Evolutionary conservation across 53 echinoderm and acorn worm species (phyloP).

Genomic region (Echinarachnius parma): DNA sequence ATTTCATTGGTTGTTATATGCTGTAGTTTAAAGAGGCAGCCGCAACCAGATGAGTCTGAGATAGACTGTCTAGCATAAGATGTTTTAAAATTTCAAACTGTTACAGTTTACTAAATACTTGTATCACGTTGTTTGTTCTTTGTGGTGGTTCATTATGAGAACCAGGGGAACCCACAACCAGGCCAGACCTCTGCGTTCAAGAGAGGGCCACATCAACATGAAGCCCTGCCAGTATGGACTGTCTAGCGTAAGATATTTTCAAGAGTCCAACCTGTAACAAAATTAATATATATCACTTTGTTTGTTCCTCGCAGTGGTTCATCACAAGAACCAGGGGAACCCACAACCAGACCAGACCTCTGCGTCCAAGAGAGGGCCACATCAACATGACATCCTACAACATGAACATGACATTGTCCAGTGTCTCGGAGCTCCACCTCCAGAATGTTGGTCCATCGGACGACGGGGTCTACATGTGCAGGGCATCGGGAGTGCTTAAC

Average conservation of each 20-base stretch:
- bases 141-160: constrained; percentile 12
- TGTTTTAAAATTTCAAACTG: no score
- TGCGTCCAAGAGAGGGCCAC: constrained; percentile 14
- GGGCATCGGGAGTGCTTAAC: constrained; percentile 10
- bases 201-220: no score
- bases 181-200: constrained; percentile 2
- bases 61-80: no score
- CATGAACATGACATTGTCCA: not conserved
- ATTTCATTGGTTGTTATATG: no score
- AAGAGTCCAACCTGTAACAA: no score
- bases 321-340: constrained; percentile 3
- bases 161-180: constrained; percentile 1
- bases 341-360: constrained; percentile 2
- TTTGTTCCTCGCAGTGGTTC: constrained; percentile 1
- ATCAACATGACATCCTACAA: constrained; percentile 19
- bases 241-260: no score
- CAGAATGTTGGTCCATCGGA: constrained; percentile 18
- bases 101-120: no score
- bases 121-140: not conserved
- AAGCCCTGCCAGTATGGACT: no score
- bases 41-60: no score
- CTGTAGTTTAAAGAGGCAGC: no score
- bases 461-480: constrained; percentile 38
- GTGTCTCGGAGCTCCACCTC: constrained; percentile 18
- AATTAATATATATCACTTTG: no score